Base-by-base conservation (phyloP, 2,888 invertebrate species). In the Pandemis heparana region DNA sequence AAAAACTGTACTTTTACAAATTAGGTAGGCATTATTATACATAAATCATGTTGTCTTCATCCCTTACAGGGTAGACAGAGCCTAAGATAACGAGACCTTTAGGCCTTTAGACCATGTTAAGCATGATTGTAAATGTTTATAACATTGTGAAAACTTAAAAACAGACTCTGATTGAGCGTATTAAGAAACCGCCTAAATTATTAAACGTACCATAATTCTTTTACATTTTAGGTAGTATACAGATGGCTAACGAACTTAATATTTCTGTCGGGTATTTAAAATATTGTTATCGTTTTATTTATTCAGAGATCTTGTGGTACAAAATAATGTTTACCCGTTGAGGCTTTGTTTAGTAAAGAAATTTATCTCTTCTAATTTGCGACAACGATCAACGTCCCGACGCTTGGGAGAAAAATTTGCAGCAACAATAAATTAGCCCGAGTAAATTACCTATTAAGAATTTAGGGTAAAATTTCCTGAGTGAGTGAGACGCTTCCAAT, bases 321-420 rank as follows among this genome's bases (percentile, higher is more conserved):
- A 53, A 65, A 32, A 39, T 32, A 65, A 51, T 51, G 18, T 51
- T 65, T 18, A 63, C 18, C 56, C 51, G 39, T 65, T 51, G 12
- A 48, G 32, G 23, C 65, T 51, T 65, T 65, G 51, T 65, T 65
- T 65, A 8, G 38, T 51, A 51, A 51, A 51, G 51, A 38, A 38
- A 65, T 65, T 65, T 65, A 65, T 65, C 65, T 65, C 38, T 48
- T 65, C 51, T 38, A 65, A 65, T 65, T 65, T 65, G 65, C 65
- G 65, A 65, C 65, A 65, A 16, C 65, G 65, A 65, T 65, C 65
- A 65, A 65, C 65, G 65, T 48, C 16, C 51, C 51, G 16, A 5
- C 12, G 16, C 51, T n/a, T 12, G 43, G 43, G 46, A 51, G 65
- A 48, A 65, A 65, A 65, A 65, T 48, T 51, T 38, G 65, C 16